Conservation (phyloP, 2,797 vertebrate species). For the Gymnodraco acuticeps region DNA sequence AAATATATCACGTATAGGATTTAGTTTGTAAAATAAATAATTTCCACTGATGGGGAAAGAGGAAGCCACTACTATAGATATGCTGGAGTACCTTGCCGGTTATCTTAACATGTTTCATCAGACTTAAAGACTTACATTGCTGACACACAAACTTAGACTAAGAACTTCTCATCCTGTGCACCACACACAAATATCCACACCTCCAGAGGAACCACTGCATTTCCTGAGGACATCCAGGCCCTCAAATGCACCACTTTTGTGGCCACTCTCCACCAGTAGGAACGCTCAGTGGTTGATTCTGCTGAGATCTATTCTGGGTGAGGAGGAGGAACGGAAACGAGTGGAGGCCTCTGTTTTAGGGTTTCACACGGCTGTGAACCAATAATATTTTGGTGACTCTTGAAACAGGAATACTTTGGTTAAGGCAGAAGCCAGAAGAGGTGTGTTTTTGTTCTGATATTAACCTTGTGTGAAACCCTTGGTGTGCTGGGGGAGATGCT, state of each 20-base stretch:
- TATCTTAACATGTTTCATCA: constrained; percentile 16
- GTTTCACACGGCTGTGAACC: constrained; percentile 57
- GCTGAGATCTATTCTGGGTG: constrained; percentile 65
- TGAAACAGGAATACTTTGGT: constrained; percentile 54
- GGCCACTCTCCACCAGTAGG: constrained; percentile 47
- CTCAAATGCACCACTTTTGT: constrained; percentile 63
- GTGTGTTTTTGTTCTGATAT: constrained; percentile 59
- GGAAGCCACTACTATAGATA: not conserved
- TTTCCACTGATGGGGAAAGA: not conserved
- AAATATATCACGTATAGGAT: not conserved
- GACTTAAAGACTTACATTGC: constrained; percentile 1
- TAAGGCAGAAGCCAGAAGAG: constrained; percentile 53
- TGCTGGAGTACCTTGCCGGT: not conserved
- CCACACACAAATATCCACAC: constrained; percentile 68
- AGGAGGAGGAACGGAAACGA: constrained; percentile 62
- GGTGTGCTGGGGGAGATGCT: constrained; percentile 25
- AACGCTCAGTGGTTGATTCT: constrained; percentile 53
- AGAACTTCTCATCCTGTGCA: constrained; percentile 30
- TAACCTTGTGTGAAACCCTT: constrained; percentile 51
- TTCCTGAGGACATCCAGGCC: constrained; percentile 66
- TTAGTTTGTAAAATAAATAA: constrained; percentile 4
- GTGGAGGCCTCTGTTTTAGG: constrained; percentile 67
- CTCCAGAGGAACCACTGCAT: constrained; percentile 64
- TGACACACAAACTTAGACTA: constrained; percentile 17
- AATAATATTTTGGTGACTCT: constrained; percentile 60